Conservation (phyloP, 1,140 invertebrate species). For the Drosophila sproati region DNA sequence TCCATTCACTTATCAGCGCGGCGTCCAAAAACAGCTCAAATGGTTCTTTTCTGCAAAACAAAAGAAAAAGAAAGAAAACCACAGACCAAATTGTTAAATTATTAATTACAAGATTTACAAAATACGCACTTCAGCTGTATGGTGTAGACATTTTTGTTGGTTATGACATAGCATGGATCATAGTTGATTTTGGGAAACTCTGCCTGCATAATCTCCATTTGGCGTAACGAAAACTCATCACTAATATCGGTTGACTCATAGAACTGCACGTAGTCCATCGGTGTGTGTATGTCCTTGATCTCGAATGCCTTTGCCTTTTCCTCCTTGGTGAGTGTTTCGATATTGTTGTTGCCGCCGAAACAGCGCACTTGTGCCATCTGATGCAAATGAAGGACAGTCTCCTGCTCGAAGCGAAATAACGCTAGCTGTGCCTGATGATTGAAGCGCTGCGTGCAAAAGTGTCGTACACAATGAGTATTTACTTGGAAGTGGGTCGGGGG, state of each 20-base stretch:
- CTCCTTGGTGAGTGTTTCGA: slow-evolving; percentile 79
- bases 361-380: slow-evolving; percentile 77
- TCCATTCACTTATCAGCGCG: slow-evolving; percentile 70
- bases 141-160: slow-evolving; percentile 89
- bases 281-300: slow-evolving; percentile 82
- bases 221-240: slow-evolving; percentile 70
- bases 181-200: slow-evolving; percentile 84
- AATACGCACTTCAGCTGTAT: slow-evolving; percentile 86
- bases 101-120: too few species aligned
- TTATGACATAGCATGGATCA: slow-evolving; percentile 90
- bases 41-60: slow-evolving; percentile 85
- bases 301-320: slow-evolving; percentile 86
- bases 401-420: slow-evolving; percentile 86
- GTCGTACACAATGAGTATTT: background rate
- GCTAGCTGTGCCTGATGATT: slow-evolving; percentile 85
- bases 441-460: slow-evolving; percentile 84
- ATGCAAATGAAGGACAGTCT: slow-evolving; percentile 79
- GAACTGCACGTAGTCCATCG: slow-evolving; percentile 79
- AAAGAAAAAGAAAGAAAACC: background rate
- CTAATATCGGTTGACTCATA: slow-evolving; percentile 69
- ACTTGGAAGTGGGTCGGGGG: background rate
- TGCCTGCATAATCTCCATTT: slow-evolving; percentile 81
- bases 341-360: slow-evolving; percentile 14
- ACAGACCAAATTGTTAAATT: background rate
- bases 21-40: slow-evolving; percentile 88